These are phyloP conservation scores for Lutjanus campechanus DNA, from an alignment of 2,797 vertebrate species.

Conservation along the genomic window DNA sequence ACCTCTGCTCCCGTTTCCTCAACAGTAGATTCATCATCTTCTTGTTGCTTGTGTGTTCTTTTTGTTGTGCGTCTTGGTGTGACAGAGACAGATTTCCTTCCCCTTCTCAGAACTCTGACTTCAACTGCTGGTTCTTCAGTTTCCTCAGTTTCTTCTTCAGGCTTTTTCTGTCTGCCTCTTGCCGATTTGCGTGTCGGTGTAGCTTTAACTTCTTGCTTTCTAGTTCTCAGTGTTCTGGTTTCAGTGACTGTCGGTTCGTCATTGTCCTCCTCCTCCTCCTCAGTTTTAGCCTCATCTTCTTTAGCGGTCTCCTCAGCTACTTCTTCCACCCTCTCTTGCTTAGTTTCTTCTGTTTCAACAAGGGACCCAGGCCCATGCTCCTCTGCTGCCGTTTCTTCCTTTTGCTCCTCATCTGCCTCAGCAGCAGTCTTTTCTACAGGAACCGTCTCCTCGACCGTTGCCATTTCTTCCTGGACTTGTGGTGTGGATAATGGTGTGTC, in stretches of 20 bases:
- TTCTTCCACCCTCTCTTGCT: conserved; percentile 10
- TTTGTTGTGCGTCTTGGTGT: conserved; percentile 1
- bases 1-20: background rate
- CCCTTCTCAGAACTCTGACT: conserved; percentile 11
- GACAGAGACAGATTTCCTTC: background rate
- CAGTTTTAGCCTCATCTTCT: conserved; percentile 1
- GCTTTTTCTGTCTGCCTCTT: conserved; percentile 35
- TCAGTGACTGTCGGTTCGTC: conserved; percentile 67
- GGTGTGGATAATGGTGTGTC: background rate
- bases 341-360: background rate
- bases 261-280: conserved; percentile 17
- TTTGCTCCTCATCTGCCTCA: background rate
- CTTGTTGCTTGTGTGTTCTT: conserved; percentile 18
- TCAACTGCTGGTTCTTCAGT: conserved; percentile 20
- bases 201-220: conserved; percentile 84
- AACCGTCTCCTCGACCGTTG: background rate
- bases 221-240: conserved; percentile 84
- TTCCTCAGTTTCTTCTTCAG: conserved; percentile 1
- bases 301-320: background rate
- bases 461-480: background rate
- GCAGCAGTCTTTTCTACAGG: background rate
- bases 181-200: conserved; percentile 84
- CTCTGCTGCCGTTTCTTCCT: background rate
- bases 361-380: background rate
- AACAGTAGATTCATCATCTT: conserved; percentile 1